These are phyloP conservation scores for Drosophila tropicalis DNA, from an alignment of 1,140 invertebrate genomes.

Conservation along the genomic window DNA sequence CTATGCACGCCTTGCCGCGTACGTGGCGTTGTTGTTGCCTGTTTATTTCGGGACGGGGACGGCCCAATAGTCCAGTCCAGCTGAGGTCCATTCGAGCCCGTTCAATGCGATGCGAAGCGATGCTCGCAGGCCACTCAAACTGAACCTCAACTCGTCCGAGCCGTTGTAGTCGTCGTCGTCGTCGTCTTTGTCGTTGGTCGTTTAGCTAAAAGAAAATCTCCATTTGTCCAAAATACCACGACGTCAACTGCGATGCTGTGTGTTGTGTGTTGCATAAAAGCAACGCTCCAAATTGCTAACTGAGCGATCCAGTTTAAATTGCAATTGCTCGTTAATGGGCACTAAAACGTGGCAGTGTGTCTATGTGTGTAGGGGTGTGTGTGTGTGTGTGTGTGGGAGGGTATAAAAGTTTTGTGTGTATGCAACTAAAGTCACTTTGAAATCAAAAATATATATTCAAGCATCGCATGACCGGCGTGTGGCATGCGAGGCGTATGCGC, in stretches of 20 bases:
- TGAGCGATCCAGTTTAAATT: constrained; percentile 83
- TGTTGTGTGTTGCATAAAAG: constrained; percentile 74
- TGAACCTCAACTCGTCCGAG: constrained; percentile 63
- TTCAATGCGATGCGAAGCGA: constrained; percentile 43
- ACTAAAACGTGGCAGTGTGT: constrained; percentile 79
- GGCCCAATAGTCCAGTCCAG: constrained; percentile 29
- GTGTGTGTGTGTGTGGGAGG: constrained; percentile 23
- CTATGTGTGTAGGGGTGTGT: constrained; percentile 42
- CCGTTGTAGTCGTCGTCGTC: constrained; percentile 24
- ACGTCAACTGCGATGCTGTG: constrained; percentile 46
- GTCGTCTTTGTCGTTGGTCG: constrained; percentile 14
- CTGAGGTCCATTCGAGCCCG: constrained; percentile 20
- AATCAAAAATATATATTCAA: constrained; percentile 60
- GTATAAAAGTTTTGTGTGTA: no score
- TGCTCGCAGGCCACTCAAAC: constrained; percentile 73
- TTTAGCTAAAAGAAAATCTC: constrained; percentile 60
- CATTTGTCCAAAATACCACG: constrained; percentile 79
- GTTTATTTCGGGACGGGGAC: constrained; percentile 44
- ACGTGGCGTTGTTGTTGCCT: constrained; percentile 61
- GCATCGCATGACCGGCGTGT: constrained; percentile 55
- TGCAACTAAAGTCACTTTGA: constrained; percentile 9
- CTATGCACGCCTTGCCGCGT: constrained; percentile 64
- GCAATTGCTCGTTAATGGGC: constrained; percentile 83
- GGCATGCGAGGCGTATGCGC: constrained; percentile 74
- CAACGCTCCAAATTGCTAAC: constrained; percentile 81